Evolutionary conservation across 2,797 vertebrate species (phyloP), one percentile per base, ranked within the genome.

Genomic region (Potorous gilbertii): DNA sequence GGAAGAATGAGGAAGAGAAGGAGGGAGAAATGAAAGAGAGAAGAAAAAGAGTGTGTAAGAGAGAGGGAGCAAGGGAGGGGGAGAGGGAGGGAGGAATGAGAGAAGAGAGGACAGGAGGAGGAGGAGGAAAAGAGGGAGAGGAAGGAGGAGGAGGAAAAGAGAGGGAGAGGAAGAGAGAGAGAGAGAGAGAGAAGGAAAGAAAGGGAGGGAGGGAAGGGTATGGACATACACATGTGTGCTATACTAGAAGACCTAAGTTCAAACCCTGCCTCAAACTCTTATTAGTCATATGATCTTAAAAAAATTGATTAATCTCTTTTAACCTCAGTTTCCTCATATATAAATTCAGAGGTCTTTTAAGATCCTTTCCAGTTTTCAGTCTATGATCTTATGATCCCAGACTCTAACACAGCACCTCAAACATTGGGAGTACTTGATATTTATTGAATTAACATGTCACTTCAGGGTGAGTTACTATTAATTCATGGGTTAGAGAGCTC

Each of bases 41-140:
- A 4, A 28, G 4, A 28, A 1, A 12, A 1, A 9, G 1, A 27
- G 29, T 1, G 31, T 52, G 50, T 52, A 52, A 52, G 12, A 5
- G 12, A 13, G 5, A 28, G 12, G 27, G 11, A 52, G 50, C 4
- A 52, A 52, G 50, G 50, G 27, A 29, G 1, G 31, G 29, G 4
- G 31, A 6, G 10, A 34, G 59, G 29, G 31, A n/a, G 4, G 1
- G 62, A 5, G 34, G n/a, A 9, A 16, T 1, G 5, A 1, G 62
- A 66, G 13, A 5, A 5, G 18, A 3, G 0, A 18, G 11, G 3
- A 16, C 1, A 13, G 10, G 3, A 9, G 29, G 5, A 9, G 10
- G 0, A 3, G 29, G 14, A 59, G 27, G 29, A 0, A 59, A 9
- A 31, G 57, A 18, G 55, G 18, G 18, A 56, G 3, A 27, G 24